Evolutionary conservation across 2,888 invertebrate species (phyloP).

Genomic region (Dicyrtoma fusca): DNA sequence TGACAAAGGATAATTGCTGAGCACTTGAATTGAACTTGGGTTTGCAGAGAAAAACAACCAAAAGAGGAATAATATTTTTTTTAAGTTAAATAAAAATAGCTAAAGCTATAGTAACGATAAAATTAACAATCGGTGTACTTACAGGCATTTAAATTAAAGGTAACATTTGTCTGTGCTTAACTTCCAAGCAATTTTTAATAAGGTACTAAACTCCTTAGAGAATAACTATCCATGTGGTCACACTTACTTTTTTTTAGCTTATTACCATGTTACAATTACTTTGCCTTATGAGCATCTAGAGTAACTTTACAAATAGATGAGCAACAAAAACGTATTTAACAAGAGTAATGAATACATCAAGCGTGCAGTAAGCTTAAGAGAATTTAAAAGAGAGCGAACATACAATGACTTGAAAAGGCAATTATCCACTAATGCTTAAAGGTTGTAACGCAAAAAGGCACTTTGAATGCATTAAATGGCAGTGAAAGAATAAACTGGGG

Average conservation of each 20-base stretch:
- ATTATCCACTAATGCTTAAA: slow-evolving; percentile 10
- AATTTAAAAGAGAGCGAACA: slow-evolving; percentile 15
- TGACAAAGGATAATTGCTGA: not conserved
- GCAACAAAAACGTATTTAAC: not conserved
- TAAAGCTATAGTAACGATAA: not conserved
- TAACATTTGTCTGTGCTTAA: slow-evolving; percentile 3
- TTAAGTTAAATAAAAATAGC: slow-evolving; percentile 13
- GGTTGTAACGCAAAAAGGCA: slow-evolving; percentile 20
- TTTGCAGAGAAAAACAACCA: not conserved
- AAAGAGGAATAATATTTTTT: not conserved
- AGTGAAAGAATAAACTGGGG: slow-evolving; percentile 8
- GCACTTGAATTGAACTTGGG: slow-evolving; percentile 9
- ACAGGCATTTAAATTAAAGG: not conserved
- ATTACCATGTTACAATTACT: too few relatives aligned
- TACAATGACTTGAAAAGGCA: slow-evolving; percentile 29
- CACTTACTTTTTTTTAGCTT: slow-evolving; percentile 4
- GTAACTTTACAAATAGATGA: slow-evolving; percentile 1
- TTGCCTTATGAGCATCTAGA: not conserved
- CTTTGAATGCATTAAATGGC: slow-evolving; percentile 12
- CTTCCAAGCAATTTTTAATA: slow-evolving; percentile 1
- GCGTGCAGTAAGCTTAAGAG: slow-evolving; percentile 28
- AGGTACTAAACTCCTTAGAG: not conserved
- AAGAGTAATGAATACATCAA: slow-evolving; percentile 18
- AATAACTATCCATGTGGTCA: slow-evolving; percentile 23
- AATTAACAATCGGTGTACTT: slow-evolving; percentile 19